These are phyloP conservation scores for Capitulum mitella DNA, from an alignment of 2,888 invertebrate genomes.

Conservation along the genomic window DNA sequence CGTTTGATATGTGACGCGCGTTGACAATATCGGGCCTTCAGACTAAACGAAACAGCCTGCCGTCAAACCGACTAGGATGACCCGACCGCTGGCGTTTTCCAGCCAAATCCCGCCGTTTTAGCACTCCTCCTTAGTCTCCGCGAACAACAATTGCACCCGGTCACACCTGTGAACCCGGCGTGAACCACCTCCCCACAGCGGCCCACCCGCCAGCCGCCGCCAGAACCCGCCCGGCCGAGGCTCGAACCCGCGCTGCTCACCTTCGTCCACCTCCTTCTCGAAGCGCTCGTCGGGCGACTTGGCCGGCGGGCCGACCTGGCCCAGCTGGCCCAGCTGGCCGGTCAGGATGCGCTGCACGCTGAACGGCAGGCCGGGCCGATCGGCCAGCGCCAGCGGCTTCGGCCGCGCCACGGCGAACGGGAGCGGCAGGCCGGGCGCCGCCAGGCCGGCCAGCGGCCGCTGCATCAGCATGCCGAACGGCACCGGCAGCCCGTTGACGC, in stretches of 20 bases:
- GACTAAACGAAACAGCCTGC: too few relatives aligned
- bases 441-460: background rate
- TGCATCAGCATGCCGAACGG: slow-evolving; percentile 6
- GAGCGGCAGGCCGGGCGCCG: background rate
- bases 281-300: background rate
- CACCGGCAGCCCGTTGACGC: background rate
- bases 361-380: slow-evolving; percentile 6
- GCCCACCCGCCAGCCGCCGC: background rate
- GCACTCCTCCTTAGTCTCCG: too few relatives aligned
- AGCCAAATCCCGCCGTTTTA: too few relatives aligned
- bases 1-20: too few relatives aligned
- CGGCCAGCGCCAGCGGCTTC: background rate
- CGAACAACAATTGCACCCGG: too few relatives aligned
- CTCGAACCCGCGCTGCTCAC: background rate
- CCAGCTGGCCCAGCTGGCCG: slow-evolving; percentile 16
- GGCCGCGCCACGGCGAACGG: background rate
- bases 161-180: too few relatives aligned
- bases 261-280: slow-evolving; percentile 3
- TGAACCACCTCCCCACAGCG: background rate
- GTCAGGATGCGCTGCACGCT: slow-evolving; percentile 24
- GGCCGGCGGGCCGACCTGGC: background rate
- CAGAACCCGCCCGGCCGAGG: too few relatives aligned
- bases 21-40: too few relatives aligned
- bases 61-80: too few relatives aligned
- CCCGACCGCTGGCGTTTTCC: too few relatives aligned